phyloP scores from a whole-genome alignment of 2,113 vertebrate genomes.

The Crocuta crocuta region DNA sequence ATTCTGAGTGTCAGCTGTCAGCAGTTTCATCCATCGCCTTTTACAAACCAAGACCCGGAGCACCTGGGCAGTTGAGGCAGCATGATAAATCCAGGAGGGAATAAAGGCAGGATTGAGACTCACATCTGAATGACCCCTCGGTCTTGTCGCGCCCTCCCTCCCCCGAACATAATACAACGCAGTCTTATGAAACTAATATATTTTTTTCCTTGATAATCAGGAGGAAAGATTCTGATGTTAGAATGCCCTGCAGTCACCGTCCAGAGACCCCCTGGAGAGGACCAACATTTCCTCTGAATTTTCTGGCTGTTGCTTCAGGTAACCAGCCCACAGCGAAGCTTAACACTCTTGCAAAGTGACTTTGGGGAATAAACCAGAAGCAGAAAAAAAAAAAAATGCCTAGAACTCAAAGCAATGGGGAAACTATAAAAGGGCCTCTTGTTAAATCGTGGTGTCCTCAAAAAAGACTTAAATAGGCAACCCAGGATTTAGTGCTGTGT shows the following conservation, averaged over 20 bases:
- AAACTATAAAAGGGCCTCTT: neutral
- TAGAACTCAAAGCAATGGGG: neutral
- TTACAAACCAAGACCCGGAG: neutral
- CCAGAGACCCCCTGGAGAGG: neutral
- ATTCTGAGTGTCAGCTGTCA: accelerated
- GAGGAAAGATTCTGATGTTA: neutral
- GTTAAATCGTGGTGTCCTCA: neutral
- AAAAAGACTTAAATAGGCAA: neutral
- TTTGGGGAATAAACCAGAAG: neutral
- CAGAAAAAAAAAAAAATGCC: neutral
- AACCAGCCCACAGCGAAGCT: neutral
- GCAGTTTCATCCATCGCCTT: accelerated
- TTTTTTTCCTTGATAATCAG: neutral
- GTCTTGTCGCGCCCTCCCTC: neutral
- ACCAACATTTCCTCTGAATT: neutral
- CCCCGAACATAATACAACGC: neutral
- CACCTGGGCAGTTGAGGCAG: neutral
- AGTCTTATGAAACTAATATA: neutral
- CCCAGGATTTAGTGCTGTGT: neutral
- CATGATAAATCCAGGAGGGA: accelerated
- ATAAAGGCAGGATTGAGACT: neutral
- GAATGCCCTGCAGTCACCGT: neutral
- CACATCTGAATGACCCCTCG: too few relatives aligned
- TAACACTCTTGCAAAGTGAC: neutral
- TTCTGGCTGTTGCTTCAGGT: neutral